phyloP scores from a whole-genome alignment of 2,888 invertebrate species.

The Crepidodera aurea region DNA sequence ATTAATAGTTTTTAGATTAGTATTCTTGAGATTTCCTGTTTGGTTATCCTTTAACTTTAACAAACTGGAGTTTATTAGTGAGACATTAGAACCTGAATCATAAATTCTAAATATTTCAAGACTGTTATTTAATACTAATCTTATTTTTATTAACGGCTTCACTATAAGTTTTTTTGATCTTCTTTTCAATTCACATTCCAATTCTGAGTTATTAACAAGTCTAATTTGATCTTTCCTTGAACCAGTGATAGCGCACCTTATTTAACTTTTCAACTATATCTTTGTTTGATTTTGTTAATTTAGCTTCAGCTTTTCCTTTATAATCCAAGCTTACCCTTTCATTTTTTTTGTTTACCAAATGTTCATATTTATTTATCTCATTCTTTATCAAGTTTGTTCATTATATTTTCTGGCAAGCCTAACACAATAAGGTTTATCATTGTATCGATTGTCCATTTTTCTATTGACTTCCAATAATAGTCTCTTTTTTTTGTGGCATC shows the following conservation, averaged over 20 bases:
- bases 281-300: too few species aligned
- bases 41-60: not conserved
- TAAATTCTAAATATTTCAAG: not conserved
- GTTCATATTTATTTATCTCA: too few species aligned
- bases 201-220: too few species aligned
- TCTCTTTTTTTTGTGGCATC: too few species aligned
- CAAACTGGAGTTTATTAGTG: not conserved
- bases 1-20: slow-evolving; percentile 35
- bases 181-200: not conserved
- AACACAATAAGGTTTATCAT: slow-evolving; percentile 1
- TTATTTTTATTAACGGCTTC: not conserved
- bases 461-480: not conserved
- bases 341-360: too few species aligned
- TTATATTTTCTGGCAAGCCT: too few species aligned
- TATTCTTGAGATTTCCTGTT: not conserved
- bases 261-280: too few species aligned
- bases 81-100: slow-evolving; percentile 2
- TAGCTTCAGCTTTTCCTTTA: too few species aligned
- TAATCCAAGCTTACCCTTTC: too few species aligned
- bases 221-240: too few species aligned
- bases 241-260: too few species aligned
- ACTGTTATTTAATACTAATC: not conserved
- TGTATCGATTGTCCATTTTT: not conserved
- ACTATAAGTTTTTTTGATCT: not conserved
- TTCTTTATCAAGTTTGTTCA: too few species aligned